Percentiles rank a stretch among this genome's conserved stretches.
Conservation (phyloP, 2,113 vertebrate species). For the Rafetus swinhoei region DNA sequence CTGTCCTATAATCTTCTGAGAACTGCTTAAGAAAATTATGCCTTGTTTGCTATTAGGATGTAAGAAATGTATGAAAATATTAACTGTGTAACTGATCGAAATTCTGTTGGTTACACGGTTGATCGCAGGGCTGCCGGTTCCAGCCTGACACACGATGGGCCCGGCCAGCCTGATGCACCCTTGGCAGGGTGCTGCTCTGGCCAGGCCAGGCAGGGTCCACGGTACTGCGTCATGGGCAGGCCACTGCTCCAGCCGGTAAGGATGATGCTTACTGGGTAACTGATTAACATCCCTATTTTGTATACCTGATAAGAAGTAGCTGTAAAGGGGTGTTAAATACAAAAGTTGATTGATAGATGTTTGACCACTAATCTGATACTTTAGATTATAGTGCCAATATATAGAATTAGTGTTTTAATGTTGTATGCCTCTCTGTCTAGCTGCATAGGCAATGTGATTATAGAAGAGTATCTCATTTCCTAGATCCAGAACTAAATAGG, state of each 20-base stretch:
- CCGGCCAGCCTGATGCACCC: too few relatives aligned
- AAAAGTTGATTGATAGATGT: background rate
- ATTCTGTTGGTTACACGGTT: too few relatives aligned
- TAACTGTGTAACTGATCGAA: too few relatives aligned
- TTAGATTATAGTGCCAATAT: fast-evolving
- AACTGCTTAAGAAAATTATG: background rate
- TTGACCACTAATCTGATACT: background rate
- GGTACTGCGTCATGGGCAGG: too few relatives aligned
- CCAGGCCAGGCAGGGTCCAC: too few relatives aligned
- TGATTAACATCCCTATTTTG: too few relatives aligned
- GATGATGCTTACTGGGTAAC: too few relatives aligned
- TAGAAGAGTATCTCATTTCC: background rate
- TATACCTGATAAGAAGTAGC: background rate
- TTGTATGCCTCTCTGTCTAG: background rate
- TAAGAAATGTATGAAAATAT: too few relatives aligned
- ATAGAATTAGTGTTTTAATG: fast-evolving
- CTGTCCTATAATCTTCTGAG: background rate
- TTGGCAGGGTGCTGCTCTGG: too few relatives aligned
- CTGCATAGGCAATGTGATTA: background rate
- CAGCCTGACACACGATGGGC: too few relatives aligned
- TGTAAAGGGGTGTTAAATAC: background rate
- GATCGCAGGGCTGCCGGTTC: too few relatives aligned
- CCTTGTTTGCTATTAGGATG: background rate
- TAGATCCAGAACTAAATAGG: background rate
- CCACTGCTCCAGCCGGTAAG: too few relatives aligned